Percentiles rank a stretch among this genome's conserved stretches.
Evolutionary conservation across 2,113 vertebrate genomes (phyloP).

Genomic region (Toxostoma redivivum): DNA sequence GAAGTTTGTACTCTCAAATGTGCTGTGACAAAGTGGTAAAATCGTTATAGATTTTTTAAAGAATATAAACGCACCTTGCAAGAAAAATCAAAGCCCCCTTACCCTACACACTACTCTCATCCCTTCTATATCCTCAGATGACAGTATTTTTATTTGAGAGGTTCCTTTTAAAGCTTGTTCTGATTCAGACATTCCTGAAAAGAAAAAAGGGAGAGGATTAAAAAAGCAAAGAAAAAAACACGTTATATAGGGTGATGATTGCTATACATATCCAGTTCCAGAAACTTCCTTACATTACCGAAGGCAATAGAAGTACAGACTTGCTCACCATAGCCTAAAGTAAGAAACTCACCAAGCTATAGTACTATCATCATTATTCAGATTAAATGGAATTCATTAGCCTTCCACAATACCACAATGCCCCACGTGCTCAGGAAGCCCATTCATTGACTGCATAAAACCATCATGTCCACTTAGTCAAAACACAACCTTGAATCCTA

Average conservation of each 20-base stretch:
- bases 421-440: background rate
- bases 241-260: background rate
- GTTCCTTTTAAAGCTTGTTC: constrained; percentile 97
- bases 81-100: background rate
- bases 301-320: background rate
- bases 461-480: background rate
- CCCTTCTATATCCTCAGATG: constrained; percentile 91
- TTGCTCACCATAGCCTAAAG: background rate
- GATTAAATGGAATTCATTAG: background rate
- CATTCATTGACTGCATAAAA: background rate
- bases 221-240: fast-evolving
- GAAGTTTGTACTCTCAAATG: background rate
- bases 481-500: background rate
- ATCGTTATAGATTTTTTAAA: background rate
- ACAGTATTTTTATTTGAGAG: constrained; percentile 96
- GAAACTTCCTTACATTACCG: background rate
- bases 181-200: constrained; percentile 93
- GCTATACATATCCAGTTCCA: background rate
- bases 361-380: background rate
- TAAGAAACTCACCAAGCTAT: background rate
- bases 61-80: background rate
- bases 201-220: background rate
- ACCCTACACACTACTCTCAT: constrained; percentile 95
- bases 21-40: background rate
- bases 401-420: background rate